Evolutionary conservation across 1,140 invertebrate genomes (phyloP).

Genomic region (Papilio glaucus): DNA sequence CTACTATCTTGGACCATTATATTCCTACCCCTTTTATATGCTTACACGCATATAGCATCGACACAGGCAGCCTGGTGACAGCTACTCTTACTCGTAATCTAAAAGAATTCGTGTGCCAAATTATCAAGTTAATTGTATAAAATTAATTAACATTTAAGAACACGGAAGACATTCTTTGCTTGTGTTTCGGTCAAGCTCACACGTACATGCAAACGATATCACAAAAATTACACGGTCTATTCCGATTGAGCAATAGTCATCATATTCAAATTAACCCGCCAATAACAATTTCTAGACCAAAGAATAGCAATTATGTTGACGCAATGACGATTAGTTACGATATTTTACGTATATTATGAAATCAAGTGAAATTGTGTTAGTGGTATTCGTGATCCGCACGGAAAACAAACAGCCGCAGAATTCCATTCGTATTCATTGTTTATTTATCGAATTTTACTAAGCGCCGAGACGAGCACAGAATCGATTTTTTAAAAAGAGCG

Average conservation of each 20-base stretch:
- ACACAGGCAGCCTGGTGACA: too few relatives aligned
- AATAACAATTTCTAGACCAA: conserved; percentile 24
- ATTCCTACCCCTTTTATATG: too few relatives aligned
- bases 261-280: conserved; percentile 22
- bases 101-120: background rate
- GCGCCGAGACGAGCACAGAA: background rate
- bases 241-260: conserved; percentile 1
- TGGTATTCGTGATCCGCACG: conserved; percentile 7
- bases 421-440: conserved; percentile 7
- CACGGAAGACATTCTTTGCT: background rate
- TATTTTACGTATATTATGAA: conserved; percentile 27
- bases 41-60: too few relatives aligned
- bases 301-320: conserved; percentile 25
- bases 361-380: conserved; percentile 22
- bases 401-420: conserved; percentile 8
- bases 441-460: background rate
- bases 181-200: background rate
- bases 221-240: conserved; percentile 17
- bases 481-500: too few relatives aligned
- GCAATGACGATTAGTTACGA: conserved; percentile 20
- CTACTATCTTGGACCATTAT: too few relatives aligned
- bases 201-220: background rate
- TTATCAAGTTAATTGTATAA: background rate
- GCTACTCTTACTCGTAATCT: background rate
- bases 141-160: conserved; percentile 17